Base-by-base conservation (phyloP, 1,140 invertebrate species). In the Venturia canescens region DNA sequence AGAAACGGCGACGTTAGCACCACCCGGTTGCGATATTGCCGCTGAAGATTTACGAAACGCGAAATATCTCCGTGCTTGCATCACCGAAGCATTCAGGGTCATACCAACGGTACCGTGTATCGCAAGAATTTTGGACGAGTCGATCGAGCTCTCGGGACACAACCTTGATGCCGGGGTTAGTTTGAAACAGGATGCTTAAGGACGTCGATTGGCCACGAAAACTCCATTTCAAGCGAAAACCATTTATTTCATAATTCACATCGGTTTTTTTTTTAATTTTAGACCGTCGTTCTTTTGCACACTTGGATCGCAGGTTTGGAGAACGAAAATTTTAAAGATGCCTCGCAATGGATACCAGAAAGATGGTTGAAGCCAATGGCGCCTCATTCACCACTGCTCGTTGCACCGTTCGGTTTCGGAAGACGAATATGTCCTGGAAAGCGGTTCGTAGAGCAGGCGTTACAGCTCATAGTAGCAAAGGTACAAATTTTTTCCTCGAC, bases 401-500 rank as follows among this genome's bases (percentile, higher is more conserved):
- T 98, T 0, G 94, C 96, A 3, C 97, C 98, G 0, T 99, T 99
- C 91, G 98, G 98, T 0, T 93, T 95, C 76, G 98, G 98, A 0
- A 92, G 94, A 60, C 91, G 96, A 71, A 96, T 96, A 88, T 97
- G 96, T 90, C 96, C 96, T 0, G 96, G 96, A 23, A 96, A 97
- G 89, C 91, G 96, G 76, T 97, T 97, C 84, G 94, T 97, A 3
- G 96, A 97, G 84, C 93, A 96, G 77, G 95, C 96, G 79, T 90
- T 97, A 7, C 94, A 96, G 80, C 90, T 97, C 27, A 92, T 96
- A 57, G 86, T 97, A 9, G 95, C 96, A 3, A 96, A 96, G 93
- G 95, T 96, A 88, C 31, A 78, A 79, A 57, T 70, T 53, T 18
- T n/a, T 63, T 50, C 4, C 48, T 82, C 15, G 48, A 50, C 3